Conservation (phyloP, 2,888 invertebrate species). For the Perizoma flavofasciatum region DNA sequence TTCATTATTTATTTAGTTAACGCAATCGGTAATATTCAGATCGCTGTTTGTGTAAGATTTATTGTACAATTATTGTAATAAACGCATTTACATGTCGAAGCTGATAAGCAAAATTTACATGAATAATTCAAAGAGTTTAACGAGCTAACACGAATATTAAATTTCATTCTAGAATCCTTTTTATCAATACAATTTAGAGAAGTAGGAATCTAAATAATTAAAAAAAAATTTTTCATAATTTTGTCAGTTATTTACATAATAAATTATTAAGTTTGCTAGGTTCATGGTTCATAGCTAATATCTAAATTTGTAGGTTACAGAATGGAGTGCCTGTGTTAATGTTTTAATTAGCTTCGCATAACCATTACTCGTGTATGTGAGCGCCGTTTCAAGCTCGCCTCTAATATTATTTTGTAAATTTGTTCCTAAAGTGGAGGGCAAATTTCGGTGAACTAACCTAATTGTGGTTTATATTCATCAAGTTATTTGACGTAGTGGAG, state of each 20-base stretch:
- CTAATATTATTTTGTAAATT: constrained; percentile 24
- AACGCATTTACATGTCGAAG: constrained; percentile 18
- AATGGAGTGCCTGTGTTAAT: constrained; percentile 25
- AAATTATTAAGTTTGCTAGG: constrained; percentile 14
- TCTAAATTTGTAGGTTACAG: constrained; percentile 25
- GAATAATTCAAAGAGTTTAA: too few species aligned
- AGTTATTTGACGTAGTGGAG: constrained; percentile 26
- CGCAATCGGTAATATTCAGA: constrained; percentile 24
- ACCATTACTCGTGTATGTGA: constrained; percentile 24
- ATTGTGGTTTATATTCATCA: constrained; percentile 33
- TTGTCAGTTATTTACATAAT: constrained; percentile 15
- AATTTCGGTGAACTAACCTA: constrained; percentile 31
- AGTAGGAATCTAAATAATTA: constrained; percentile 3
- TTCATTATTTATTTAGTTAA: constrained; percentile 41
- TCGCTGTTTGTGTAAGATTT: constrained; percentile 19
- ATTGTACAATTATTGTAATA: constrained; percentile 27
- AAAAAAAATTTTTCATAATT: background rate
- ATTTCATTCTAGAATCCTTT: background rate
- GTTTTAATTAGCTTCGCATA: constrained; percentile 30
- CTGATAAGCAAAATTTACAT: constrained; percentile 21
- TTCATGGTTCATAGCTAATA: constrained; percentile 17
- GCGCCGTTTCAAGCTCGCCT: constrained; percentile 18
- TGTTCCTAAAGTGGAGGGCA: constrained; percentile 30
- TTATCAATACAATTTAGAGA: background rate
- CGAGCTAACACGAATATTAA: constrained; percentile 1